Evolutionary conservation across 1,140 invertebrate genomes (phyloP), one percentile per base, ranked within the genome.

Genomic region (Drosophila nasuta): DNA sequence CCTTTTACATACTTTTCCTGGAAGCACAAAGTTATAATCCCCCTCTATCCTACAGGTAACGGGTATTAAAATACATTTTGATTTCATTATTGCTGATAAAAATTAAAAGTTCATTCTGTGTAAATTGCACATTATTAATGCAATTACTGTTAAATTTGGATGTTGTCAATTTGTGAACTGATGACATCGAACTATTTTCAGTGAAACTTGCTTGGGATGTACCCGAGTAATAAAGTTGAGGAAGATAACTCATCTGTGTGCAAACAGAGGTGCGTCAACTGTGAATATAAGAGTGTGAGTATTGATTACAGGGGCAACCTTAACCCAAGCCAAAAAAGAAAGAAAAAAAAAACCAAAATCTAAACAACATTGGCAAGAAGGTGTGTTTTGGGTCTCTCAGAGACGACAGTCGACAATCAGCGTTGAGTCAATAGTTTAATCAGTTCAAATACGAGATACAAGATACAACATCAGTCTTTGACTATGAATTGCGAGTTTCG

Each of bases 371-470:
- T 79, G 49, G 59, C 65, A 59, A 78, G 54, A 82, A 88, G 83
- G 80, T 77, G 82, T 88, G 83, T 68, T 74, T 33, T 33, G 30
- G 30, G 7, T n/a, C 35, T 49, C 15, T 17, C 17, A 17, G 17
- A 41, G 74, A 13, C 63, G 49, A 15, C 48, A 41, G 49, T 17
- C 48, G 51, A 41, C 75, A 68, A 68, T 77, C 71, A 67, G 66
- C 48, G 67, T 58, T 86, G 76, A 79, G 82, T 87, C 83, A 87
- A 87, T 77, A 87, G 65, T 82, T 88, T 87, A 87, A 87, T 87
- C 82, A 87, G 82, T 80, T 88, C 83, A 88, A 87, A 87, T 80
- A 87, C 20, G 65, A 83, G 83, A 82, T 73, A 88, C 68, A 81
- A 71, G 49, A 77, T 69, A 65, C 46, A 75, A 64, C 46, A 57